phyloP scores from a whole-genome alignment of 1,140 invertebrate genomes.

The Heliconius melpomene region DNA sequence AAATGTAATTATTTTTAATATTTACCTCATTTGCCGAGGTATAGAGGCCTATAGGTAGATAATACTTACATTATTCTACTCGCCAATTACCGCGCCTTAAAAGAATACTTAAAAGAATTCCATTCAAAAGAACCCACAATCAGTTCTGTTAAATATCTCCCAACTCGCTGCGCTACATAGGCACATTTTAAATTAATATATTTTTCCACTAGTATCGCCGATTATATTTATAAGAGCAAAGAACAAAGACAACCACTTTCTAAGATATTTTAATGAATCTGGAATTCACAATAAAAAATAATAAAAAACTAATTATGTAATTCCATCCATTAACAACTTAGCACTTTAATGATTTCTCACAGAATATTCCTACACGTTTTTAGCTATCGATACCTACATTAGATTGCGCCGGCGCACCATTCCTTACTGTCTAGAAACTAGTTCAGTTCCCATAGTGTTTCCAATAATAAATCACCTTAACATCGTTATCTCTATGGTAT shows the following conservation, averaged over 20 bases:
- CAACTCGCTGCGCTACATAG: too few relatives aligned
- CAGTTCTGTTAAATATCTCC: too few relatives aligned
- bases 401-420: conserved; percentile 34
- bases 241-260: neutral
- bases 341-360: conserved; percentile 25
- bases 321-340: neutral
- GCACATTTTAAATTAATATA: too few relatives aligned
- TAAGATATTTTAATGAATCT: neutral
- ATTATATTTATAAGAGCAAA: too few relatives aligned
- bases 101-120: too few relatives aligned
- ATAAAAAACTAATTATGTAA: conserved; percentile 7
- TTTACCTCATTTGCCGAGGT: too few relatives aligned
- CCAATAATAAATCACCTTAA: conserved; percentile 35
- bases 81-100: too few relatives aligned
- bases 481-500: neutral
- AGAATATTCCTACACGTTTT: conserved; percentile 37
- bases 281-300: neutral
- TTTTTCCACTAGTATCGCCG: too few relatives aligned
- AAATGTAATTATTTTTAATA: too few relatives aligned
- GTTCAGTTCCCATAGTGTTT: conserved; percentile 38
- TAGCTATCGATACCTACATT: conserved; percentile 34
- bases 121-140: too few relatives aligned
- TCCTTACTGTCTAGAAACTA: conserved; percentile 39
- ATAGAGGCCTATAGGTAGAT: too few relatives aligned
- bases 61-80: too few relatives aligned